Evolutionary conservation across 2,888 invertebrate genomes (phyloP).

Genomic region (Andrena haemorrhoa): DNA sequence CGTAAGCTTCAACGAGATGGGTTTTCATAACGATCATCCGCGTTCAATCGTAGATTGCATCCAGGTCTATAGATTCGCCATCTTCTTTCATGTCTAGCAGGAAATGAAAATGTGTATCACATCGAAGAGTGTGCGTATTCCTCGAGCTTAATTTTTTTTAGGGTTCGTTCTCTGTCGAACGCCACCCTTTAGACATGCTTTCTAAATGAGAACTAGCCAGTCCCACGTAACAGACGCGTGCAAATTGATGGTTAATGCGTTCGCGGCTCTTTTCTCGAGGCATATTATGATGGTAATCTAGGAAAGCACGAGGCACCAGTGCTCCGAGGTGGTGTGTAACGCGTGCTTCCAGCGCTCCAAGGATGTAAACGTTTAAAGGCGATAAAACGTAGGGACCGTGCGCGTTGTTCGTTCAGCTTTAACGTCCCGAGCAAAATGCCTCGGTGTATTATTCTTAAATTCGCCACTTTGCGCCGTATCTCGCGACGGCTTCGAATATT

Average conservation of each 20-base stretch:
- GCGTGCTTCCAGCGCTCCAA: neutral
- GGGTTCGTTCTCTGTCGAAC: neutral
- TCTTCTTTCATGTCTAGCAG: neutral
- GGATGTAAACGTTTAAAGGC: constrained; percentile 27
- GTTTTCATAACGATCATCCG: neutral
- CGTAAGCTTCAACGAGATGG: neutral
- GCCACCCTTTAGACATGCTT: neutral
- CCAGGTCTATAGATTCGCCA: neutral
- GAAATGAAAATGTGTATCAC: neutral
- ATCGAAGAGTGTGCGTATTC: neutral
- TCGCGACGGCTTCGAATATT: constrained; percentile 17
- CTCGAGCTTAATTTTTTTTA: neutral
- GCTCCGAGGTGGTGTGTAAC: constrained; percentile 15
- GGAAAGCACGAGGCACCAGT: constrained; percentile 41
- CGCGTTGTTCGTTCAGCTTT: constrained; percentile 43
- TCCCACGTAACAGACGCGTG: constrained; percentile 7
- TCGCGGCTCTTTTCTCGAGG: constrained; percentile 22
- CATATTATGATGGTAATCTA: constrained; percentile 51
- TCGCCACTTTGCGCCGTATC: constrained; percentile 26
- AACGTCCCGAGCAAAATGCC: constrained; percentile 46
- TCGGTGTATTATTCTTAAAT: constrained; percentile 43
- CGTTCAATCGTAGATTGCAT: neutral
- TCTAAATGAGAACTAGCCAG: neutral
- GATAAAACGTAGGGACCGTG: constrained; percentile 50
- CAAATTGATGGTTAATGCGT: constrained; percentile 52